Conservation (phyloP, 2,888 invertebrate species). For the Orthosia gracilis region DNA sequence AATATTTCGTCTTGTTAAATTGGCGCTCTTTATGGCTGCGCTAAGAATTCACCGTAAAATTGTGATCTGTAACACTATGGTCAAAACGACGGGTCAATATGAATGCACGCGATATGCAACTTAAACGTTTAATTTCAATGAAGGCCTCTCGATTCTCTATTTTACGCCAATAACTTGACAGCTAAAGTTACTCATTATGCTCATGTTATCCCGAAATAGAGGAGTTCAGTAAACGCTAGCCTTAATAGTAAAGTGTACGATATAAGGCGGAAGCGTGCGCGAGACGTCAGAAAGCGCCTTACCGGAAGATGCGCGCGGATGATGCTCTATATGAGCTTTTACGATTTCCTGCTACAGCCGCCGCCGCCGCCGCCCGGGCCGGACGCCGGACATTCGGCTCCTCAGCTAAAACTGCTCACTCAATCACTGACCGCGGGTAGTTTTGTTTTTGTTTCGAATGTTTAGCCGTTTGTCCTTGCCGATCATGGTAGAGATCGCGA, state of each 20-base stretch:
- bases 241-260: constrained; percentile 80
- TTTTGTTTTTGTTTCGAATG: constrained; percentile 59
- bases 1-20: constrained; percentile 64
- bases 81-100: constrained; percentile 33
- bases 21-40: constrained; percentile 62
- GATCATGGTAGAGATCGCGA: not conserved
- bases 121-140: constrained; percentile 6
- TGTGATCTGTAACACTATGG: constrained; percentile 57
- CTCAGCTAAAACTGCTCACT: constrained; percentile 74
- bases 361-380: constrained; percentile 64
- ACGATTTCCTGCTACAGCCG: constrained; percentile 87
- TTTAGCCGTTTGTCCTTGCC: constrained; percentile 7
- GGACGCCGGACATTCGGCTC: constrained; percentile 72
- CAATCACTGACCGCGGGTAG: constrained; percentile 69
- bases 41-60: constrained; percentile 66
- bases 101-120: constrained; percentile 32
- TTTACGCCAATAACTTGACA: constrained; percentile 2
- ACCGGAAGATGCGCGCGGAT: constrained; percentile 86
- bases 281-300: constrained; percentile 82
- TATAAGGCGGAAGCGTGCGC: constrained; percentile 83
- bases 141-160: not conserved
- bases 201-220: constrained; percentile 74
- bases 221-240: constrained; percentile 77
- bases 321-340: constrained; percentile 88
- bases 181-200: constrained; percentile 25